A percentile compares a stretch with the other conserved stretches of the same genome.
phyloP scores from a whole-genome alignment of 2,888 invertebrate genomes.

The Nowickia ferox region DNA sequence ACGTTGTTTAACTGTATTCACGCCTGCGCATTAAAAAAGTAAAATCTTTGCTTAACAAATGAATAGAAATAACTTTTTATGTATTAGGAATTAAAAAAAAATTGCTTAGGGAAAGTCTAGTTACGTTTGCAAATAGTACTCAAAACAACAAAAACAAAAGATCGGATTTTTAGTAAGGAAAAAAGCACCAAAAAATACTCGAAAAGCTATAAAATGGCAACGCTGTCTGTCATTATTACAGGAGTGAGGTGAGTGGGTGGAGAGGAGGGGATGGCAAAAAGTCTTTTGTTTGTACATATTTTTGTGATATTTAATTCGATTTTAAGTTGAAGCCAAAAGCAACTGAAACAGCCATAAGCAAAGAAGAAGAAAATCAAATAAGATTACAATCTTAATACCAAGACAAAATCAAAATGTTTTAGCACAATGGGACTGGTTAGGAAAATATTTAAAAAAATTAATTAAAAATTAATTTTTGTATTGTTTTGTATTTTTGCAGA shows the following conservation, averaged over 20 bases:
- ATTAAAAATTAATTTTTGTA: not conserved
- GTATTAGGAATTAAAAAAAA: no score
- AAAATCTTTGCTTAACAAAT: no score
- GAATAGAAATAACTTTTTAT: no score
- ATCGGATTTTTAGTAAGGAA: no score
- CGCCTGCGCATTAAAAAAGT: no score
- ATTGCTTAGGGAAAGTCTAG: no score
- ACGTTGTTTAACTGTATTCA: no score
- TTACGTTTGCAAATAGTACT: no score
- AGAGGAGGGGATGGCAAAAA: not conserved
- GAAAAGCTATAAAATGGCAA: not conserved
- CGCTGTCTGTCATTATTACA: no score
- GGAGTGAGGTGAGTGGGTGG: not conserved
- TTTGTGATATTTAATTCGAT: slow-evolving; percentile 61
- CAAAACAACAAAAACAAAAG: no score
- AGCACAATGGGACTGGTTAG: slow-evolving; percentile 25
- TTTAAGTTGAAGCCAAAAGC: slow-evolving; percentile 58
- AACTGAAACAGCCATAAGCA: slow-evolving; percentile 33
- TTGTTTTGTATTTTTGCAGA: not conserved
- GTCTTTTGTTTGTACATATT: not conserved
- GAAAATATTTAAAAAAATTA: not conserved
- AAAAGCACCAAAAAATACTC: no score
- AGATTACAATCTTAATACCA: slow-evolving; percentile 63
- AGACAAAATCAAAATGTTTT: slow-evolving; percentile 26
- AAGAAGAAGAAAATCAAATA: slow-evolving; percentile 43